Conservation (phyloP, 2,888 invertebrate species). For the Blera fallax region DNA sequence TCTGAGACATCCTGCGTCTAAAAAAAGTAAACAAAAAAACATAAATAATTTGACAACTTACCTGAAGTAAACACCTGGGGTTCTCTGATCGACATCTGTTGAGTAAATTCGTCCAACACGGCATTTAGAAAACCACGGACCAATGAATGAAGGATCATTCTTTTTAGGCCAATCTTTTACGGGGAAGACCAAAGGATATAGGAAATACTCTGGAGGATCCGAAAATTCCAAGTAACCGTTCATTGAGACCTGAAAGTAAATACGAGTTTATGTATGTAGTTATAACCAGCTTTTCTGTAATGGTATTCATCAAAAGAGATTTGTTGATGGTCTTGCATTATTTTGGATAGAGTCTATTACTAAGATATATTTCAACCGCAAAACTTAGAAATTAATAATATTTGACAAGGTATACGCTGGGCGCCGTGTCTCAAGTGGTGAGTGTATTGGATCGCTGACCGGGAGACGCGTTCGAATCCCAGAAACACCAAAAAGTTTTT, state of each 20-base stretch:
- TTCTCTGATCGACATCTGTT: slow-evolving; percentile 89
- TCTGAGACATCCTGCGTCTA: too few relatives aligned
- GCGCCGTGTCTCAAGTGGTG: too few relatives aligned
- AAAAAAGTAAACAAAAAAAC: neutral
- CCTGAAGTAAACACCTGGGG: slow-evolving; percentile 92
- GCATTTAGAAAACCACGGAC: slow-evolving; percentile 95
- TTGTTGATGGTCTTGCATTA: too few relatives aligned
- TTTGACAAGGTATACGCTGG: too few relatives aligned
- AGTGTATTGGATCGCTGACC: too few relatives aligned
- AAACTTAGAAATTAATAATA: too few relatives aligned
- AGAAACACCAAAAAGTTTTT: too few relatives aligned
- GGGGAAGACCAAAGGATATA: slow-evolving; percentile 94
- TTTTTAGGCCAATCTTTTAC: slow-evolving; percentile 92
- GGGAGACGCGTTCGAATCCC: too few relatives aligned
- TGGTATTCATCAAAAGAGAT: too few relatives aligned
- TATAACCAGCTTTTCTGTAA: too few relatives aligned
- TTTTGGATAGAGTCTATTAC: too few relatives aligned
- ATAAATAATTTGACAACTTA: slow-evolving; percentile 73
- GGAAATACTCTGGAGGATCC: slow-evolving; percentile 92
- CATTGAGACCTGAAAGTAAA: slow-evolving; percentile 86
- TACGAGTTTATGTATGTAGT: neutral
- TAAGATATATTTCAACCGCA: too few relatives aligned
- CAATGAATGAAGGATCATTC: slow-evolving; percentile 96
- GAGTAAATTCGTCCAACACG: slow-evolving; percentile 88
- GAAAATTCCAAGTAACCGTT: slow-evolving; percentile 94